Base-by-base conservation (phyloP, 64 coral and sea anemone genomes). In the Stichodactyla mertensii region DNA sequence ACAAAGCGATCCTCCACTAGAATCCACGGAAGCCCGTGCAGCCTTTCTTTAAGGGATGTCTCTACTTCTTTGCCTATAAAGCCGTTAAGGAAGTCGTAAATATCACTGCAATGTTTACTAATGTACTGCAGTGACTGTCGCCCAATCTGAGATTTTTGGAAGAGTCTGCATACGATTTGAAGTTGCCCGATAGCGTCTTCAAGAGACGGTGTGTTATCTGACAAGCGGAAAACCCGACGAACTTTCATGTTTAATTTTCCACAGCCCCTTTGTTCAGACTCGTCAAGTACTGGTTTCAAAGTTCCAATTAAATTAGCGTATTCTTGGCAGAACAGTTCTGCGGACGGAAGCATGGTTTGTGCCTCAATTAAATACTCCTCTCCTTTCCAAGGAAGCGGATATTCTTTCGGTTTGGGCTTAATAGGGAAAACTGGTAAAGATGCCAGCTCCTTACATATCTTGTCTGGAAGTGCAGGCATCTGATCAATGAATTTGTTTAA, bases 81-180 rank as follows among this genome's bases (percentile, higher is more conserved):
- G 15, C 71, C 77, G 64, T 97, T 84, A 10, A 97, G 88, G 59
- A 91, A 90, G 15, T 93, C 64, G 59, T 97, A 97, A 14, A 97
- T 91, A 80, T 61, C 82, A 28, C 13, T 70, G 52, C 85, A 92
- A 67, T 24, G 64, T 16, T 67, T 67, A 6, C 18, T 22, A 22
- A 97, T 60, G 55, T 86, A 79, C 67, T 58, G 45, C 11, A 85
- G 57, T 54, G 58, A 87, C 74, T 87, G 84, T 53, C 74, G 81
- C n/a, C 80, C 61, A 20, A 83, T 55, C 20, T 52, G 16, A 71
- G 51, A 82, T 62, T 87, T 53, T 59, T 79, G 66, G 19, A 90
- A 55, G 6, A 57, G 60, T 10, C 92, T 54, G 52, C 89, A 67
- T 54, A 88, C 87, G 62, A 52, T 88, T 57, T 93, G 83, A 6